Percentiles rank a stretch among this genome's conserved stretches.
phyloP scores from a whole-genome alignment of 2,888 invertebrate species.

The Stenchaetothrips biformis region DNA sequence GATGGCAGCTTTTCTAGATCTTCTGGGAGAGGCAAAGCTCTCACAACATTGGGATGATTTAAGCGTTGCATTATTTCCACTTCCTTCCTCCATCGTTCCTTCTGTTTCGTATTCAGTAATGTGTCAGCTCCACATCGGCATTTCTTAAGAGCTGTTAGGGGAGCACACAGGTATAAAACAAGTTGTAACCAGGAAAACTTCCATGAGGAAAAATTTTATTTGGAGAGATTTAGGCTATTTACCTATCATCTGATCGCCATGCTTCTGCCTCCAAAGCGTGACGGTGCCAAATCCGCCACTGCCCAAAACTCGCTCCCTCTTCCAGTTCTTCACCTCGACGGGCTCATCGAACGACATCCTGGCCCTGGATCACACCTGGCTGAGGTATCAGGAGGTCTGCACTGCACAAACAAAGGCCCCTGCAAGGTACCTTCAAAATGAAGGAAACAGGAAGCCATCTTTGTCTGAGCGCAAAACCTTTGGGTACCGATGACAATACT shows the following conservation, averaged over 20 bases:
- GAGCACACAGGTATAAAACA: slow-evolving; percentile 27
- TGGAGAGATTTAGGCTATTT: slow-evolving; percentile 34
- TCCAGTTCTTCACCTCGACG: slow-evolving; percentile 47
- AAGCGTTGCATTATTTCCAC: slow-evolving; percentile 69
- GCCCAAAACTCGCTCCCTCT: slow-evolving; percentile 58
- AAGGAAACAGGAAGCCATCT: too few relatives aligned
- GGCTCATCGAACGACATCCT: slow-evolving; percentile 2
- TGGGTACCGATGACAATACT: too few relatives aligned
- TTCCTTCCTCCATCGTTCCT: slow-evolving; percentile 75
- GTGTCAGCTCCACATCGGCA: slow-evolving; percentile 59
- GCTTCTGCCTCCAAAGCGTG: slow-evolving; percentile 61
- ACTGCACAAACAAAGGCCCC: too few relatives aligned
- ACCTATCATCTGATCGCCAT: slow-evolving; percentile 58
- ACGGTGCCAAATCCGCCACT: slow-evolving; percentile 71
- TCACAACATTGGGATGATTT: slow-evolving; percentile 68
- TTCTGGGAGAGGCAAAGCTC: slow-evolving; percentile 52
- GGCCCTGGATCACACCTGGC: neutral
- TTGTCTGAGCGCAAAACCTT: too few relatives aligned
- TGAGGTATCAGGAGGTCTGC: too few relatives aligned
- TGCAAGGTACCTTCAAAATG: too few relatives aligned
- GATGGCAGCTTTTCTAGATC: slow-evolving; percentile 49
- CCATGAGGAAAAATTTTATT: neutral
- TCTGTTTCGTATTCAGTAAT: slow-evolving; percentile 58
- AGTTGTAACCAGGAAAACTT: slow-evolving; percentile 26
- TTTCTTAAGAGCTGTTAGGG: slow-evolving; percentile 66